Evolutionary conservation across 2,113 vertebrate species (phyloP).

Genomic region (Pomatostomus ruficeps): DNA sequence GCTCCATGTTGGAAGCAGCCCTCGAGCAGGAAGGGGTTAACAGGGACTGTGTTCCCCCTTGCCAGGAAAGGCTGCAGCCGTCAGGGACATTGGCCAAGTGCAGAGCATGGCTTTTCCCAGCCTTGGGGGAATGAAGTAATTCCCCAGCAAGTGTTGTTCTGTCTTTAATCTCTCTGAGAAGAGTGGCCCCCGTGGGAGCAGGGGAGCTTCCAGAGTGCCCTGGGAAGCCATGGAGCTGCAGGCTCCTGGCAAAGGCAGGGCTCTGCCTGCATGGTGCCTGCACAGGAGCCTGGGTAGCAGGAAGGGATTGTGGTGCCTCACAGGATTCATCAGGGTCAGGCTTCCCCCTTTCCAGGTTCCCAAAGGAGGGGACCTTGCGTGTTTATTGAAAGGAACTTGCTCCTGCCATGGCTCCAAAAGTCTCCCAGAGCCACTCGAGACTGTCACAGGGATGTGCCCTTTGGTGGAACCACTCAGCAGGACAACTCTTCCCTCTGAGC

Average conservation of each 20-base stretch:
- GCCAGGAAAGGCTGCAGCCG: slow-evolving; percentile 8
- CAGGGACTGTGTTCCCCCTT: background rate
- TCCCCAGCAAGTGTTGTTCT: slow-evolving; percentile 35
- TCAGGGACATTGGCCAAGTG: slow-evolving; percentile 10
- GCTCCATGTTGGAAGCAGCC: background rate
- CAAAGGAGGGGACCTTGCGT: accelerated
- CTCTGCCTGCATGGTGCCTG: background rate
- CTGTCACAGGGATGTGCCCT: background rate
- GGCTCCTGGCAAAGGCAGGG: background rate
- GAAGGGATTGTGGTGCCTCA: accelerated
- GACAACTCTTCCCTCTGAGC: background rate
- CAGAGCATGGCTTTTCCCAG: slow-evolving; percentile 27
- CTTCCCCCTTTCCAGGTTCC: background rate
- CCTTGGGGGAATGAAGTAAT: slow-evolving; percentile 42
- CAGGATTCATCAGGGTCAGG: background rate
- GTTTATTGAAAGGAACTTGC: accelerated
- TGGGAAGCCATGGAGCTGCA: background rate
- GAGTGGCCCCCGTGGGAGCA: background rate
- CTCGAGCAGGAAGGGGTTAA: slow-evolving; percentile 8
- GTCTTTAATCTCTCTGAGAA: slow-evolving; percentile 19
- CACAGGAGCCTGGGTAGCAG: background rate
- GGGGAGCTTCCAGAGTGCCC: background rate
- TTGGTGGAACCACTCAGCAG: background rate
- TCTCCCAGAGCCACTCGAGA: accelerated
- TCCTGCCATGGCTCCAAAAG: background rate